Percentiles rank a stretch among this genome's conserved stretches.
Evolutionary conservation across 2,797 vertebrate species (phyloP).

Genomic region (Cynodonichthys magdalenae): DNA sequence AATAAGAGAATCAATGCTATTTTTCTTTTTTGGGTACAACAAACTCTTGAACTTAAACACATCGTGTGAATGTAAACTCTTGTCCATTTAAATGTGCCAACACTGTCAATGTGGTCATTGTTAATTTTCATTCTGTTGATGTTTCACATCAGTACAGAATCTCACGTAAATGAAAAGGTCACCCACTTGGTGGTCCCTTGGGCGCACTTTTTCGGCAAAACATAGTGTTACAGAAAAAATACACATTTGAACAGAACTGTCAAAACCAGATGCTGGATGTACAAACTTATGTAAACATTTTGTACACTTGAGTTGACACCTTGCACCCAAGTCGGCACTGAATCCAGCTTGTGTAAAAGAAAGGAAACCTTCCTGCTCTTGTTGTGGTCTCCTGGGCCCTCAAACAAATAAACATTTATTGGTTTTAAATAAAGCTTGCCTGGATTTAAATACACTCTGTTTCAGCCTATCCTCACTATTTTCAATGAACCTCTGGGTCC

Average conservation of each 20-base stretch:
- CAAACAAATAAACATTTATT: slow-evolving; percentile 74
- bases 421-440: slow-evolving; percentile 71
- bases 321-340: slow-evolving; percentile 51
- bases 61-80: slow-evolving; percentile 30
- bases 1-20: slow-evolving; percentile 10
- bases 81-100: slow-evolving; percentile 39
- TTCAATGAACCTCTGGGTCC: slow-evolving; percentile 67
- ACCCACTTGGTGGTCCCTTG: slow-evolving; percentile 40
- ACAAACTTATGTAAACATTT: slow-evolving; percentile 1
- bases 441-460: slow-evolving; percentile 65
- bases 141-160: slow-evolving; percentile 5
- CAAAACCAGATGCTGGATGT: not conserved
- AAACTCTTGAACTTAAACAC: slow-evolving; percentile 22
- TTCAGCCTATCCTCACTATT: slow-evolving; percentile 44
- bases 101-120: slow-evolving; percentile 35
- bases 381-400: slow-evolving; percentile 45
- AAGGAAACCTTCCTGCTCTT: slow-evolving; percentile 37
- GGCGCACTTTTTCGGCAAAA: slow-evolving; percentile 33
- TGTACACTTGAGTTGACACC: slow-evolving; percentile 39
- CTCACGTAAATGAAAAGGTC: not conserved
- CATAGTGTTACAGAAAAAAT: slow-evolving; percentile 23
- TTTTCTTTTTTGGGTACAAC: slow-evolving; percentile 26
- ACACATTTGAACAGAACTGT: not conserved
- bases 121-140: slow-evolving; percentile 26
- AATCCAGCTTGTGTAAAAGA: slow-evolving; percentile 54